Evolutionary conservation across 2,888 invertebrate genomes (phyloP), one percentile per base, ranked within the genome.

Genomic region (Galeruca laticollis): DNA sequence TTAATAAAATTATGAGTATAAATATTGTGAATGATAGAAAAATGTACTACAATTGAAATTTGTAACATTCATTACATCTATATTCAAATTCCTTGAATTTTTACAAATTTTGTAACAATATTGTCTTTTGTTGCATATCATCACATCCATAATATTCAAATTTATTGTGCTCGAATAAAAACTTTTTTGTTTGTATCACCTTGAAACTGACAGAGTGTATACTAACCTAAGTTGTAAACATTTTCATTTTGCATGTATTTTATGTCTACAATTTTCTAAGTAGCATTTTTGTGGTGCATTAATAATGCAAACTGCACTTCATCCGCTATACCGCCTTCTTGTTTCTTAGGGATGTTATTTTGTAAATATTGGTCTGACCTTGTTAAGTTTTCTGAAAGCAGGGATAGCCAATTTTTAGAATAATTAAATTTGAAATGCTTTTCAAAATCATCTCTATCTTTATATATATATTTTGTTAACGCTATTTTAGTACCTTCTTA

Each of bases 351-450:
- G 81, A 81, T 81, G 81, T 83, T 83, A 21, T 60, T 70, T 78
- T 83, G 83, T 84, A 84, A 78, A 84, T 83, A 83, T 77, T 68
- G 78, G 80, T 82, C 78, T 78, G 78, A 81, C 82, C 80, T 82
- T 83, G 83, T 83, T 83, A 80, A 82, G 81, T 83, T 76, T 82
- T 82, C 73, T 73, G 73, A 77, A 74, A 77, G 76, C 78, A 77
- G 81, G 80, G 81, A 80, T 82, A 81, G 81, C 80, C 78, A 80
- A 70, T 66, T 69, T 64, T 73, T 70, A 74, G 72, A 69, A 60
- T 69, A 71, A 72, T 74, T 74, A 31, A 61, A 65, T 69, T 51
- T 68, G 62, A 37, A 52, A 68, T 66, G 65, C 62, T 54, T 64
- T 56, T 68, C 40, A 51, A 40, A 67, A 70, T 21, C 52, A 68